These are phyloP conservation scores for Drosophila helvetica DNA, from an alignment of 2,888 invertebrate species.

Conservation along the genomic window DNA sequence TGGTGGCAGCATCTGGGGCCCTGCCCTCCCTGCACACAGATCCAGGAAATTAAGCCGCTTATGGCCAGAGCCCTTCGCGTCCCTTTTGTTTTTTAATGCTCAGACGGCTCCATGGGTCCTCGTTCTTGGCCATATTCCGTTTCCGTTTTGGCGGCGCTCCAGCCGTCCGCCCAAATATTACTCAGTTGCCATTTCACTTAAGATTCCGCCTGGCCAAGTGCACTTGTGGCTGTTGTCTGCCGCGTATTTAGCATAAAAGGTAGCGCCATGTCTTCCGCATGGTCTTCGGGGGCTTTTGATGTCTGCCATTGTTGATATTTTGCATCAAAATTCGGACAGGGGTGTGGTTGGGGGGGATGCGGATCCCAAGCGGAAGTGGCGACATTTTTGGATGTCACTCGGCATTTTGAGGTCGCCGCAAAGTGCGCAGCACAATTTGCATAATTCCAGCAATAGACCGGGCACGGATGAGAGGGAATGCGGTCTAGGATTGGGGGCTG, in stretches of 20 bases:
- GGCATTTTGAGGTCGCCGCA: slow-evolving; percentile 60
- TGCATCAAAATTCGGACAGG: slow-evolving; percentile 60
- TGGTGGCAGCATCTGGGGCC: background rate
- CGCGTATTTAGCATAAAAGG: slow-evolving; percentile 76
- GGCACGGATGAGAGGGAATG: slow-evolving; percentile 62
- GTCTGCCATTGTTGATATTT: slow-evolving; percentile 65
- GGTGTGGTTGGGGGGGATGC: background rate
- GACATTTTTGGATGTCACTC: slow-evolving; percentile 61
- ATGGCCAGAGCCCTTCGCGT: slow-evolving; percentile 54
- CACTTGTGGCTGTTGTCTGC: slow-evolving; percentile 71
- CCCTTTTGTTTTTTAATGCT: slow-evolving; percentile 55
- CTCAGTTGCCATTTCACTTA: slow-evolving; percentile 74
- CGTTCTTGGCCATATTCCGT: slow-evolving; percentile 21
- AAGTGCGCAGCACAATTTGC: slow-evolving; percentile 78
- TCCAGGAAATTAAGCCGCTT: slow-evolving; percentile 70
- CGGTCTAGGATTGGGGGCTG: slow-evolving; percentile 2
- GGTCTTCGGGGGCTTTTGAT: slow-evolving; percentile 33
- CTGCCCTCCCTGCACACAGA: background rate
- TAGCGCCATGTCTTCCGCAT: slow-evolving; percentile 41
- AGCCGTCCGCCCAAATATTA: slow-evolving; percentile 51
- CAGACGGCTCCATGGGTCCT: slow-evolving; percentile 8
- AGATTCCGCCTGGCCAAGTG: slow-evolving; percentile 72
- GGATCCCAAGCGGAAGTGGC: slow-evolving; percentile 44
- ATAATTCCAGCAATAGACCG: slow-evolving; percentile 66
- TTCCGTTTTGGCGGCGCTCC: slow-evolving; percentile 30